Evolutionary conservation across 2,797 vertebrate species (phyloP).

Genomic region (Rhodeus uyekii): DNA sequence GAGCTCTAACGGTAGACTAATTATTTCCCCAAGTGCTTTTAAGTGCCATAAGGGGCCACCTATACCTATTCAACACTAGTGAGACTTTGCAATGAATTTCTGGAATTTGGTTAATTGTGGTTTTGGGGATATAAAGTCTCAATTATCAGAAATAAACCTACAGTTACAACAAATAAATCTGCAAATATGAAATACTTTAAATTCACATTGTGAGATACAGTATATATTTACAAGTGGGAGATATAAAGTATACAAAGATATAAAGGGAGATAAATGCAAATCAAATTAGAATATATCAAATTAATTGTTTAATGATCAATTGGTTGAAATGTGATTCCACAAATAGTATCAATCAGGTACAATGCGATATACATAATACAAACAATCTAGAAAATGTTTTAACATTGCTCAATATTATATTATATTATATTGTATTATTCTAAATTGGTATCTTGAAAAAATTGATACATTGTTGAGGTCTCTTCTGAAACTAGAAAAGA

Average conservation of each 20-base stretch:
- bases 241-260: not conserved
- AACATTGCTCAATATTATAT: not conserved
- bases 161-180: not conserved
- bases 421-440: not conserved
- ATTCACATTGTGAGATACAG: not conserved
- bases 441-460: not conserved
- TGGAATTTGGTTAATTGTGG: constrained; percentile 20
- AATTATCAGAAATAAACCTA: not conserved
- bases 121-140: not conserved
- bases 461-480: not conserved
- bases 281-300: too few relatives aligned
- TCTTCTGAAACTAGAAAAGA: not conserved
- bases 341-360: not conserved
- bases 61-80: constrained; percentile 46
- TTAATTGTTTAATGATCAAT: too few relatives aligned
- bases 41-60: constrained; percentile 49
- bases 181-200: not conserved
- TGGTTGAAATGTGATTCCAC: not conserved
- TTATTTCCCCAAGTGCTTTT: constrained; percentile 66
- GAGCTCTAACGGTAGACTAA: constrained; percentile 70
- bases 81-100: constrained; percentile 30
- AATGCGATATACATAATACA: not conserved
- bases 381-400: too few relatives aligned
- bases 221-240: not conserved
- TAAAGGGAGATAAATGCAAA: too few relatives aligned